Base-by-base conservation (phyloP, 1,140 invertebrate species). In the Drosophila athabasca region DNA sequence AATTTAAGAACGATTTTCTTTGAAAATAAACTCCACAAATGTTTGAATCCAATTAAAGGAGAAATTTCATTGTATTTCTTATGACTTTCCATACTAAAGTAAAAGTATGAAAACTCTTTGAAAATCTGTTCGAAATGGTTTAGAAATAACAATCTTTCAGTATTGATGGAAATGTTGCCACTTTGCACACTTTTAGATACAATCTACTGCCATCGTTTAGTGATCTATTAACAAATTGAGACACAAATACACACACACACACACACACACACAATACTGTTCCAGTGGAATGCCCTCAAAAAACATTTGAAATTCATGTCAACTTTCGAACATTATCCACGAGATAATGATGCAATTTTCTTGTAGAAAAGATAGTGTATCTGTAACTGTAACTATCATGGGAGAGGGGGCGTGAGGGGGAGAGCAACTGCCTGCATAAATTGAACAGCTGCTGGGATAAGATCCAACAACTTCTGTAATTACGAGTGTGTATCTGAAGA, bases 401-500 rank as follows among this genome's bases (percentile, higher is more conserved):
- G 35, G 0, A 35, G 31, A 43, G 39, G 49, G 26, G 39, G 0
- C 17, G 49, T 22, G 24, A 43, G 46, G 31, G 13, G n/a, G 41
- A 39, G 29, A 29, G 53, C 22, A 35, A 41, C 39, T 43, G 54
- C 43, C 45, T 35, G 66, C 51, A 71, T 70, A 71, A 71, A 67
- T 61, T 76, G 31, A 58, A 39, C 55, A 73, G 52, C 76, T 58
- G 70, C 60, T 70, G 62, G 54, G 58, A 46, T 15, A 70, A 75
- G 71, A 69, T 69, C 66, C 77, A 67, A 81, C 53, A 84, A 81
- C 73, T 74, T 78, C 35, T 65, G 82, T 85, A 85, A 85, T 85
- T 87, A 19, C 17, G 17, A 19, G 17, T 19, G 75, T 41, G 53
- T 79, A 64, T 62, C 71, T 58, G 59, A 66, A 49, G 35, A 39